Conservation (phyloP, 2,797 vertebrate genomes). For the Oreochromis mossambicus region DNA sequence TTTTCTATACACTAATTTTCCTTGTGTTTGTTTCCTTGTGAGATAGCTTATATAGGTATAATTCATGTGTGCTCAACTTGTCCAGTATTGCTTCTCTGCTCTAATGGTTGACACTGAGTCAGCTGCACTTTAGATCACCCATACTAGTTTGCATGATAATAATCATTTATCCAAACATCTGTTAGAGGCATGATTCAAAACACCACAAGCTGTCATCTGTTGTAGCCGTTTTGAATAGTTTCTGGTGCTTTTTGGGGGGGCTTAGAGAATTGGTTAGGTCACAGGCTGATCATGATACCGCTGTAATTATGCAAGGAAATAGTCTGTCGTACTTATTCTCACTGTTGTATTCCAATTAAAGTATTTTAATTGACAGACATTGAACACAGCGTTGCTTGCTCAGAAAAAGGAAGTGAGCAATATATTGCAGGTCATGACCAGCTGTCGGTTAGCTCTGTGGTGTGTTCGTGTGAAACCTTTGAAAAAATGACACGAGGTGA, state of each 20-base stretch:
- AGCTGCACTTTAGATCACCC: neutral
- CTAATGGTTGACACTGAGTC: neutral
- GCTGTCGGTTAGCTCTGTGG: neutral
- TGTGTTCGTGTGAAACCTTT: neutral
- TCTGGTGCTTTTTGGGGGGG: neutral
- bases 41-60: neutral
- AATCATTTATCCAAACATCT: neutral
- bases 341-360: neutral
- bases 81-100: neutral
- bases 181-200: neutral
- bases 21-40: neutral
- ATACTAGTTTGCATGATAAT: conserved; percentile 2
- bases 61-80: neutral
- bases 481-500: neutral
- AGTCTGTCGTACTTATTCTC: neutral
- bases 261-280: neutral
- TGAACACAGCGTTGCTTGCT: neutral
- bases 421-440: neutral
- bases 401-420: neutral
- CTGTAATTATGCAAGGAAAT: neutral
- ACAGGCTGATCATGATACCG: neutral
- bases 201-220: neutral
- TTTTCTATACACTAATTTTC: neutral
- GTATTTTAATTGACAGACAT: neutral
- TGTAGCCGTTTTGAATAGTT: neutral